Evolutionary conservation across 2,888 invertebrate species (phyloP), one percentile per base, ranked within the genome.

Genomic region (Brenthis ino): DNA sequence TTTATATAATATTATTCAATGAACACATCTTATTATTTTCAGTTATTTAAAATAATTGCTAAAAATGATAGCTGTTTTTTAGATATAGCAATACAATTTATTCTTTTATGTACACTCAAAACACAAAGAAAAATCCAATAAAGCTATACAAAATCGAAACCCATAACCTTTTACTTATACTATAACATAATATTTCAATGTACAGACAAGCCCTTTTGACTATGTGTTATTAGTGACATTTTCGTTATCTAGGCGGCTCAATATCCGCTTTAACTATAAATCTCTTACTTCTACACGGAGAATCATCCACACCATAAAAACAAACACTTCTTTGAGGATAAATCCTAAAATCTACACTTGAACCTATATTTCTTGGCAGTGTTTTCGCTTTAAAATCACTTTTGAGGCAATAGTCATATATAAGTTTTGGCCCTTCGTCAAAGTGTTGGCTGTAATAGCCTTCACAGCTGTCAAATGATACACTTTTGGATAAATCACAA

Each of bases 391-490:
- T 81, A 76, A 85, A 84, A 76, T 92, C 92, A 85, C 91, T 89
- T 77, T 93, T 93, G 2, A 91, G 77, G 77, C 88, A 92, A 63
- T 91, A 92, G 67, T 93, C 91, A 61, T 91, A 92, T 1, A 85
- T 82, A 0, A 88, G 54, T 70, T 82, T 87, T 69, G 89, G 89
- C 76, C 80, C 83, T 74, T 91, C 88, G n/a, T 88, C 83, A 61
- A 91, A 89, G 66, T 89, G 89, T 67, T 83, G 82, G 70, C 91
- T 91, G 61, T 91, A 92, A 16, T 92, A 91, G 0, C 89, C 89
- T 11, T 88, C 86, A 72, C 81, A 87, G 12, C 84, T 78, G 37
- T 90, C 85, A 47, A 91, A 87, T 1, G 85, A 83, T 60, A 87
- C 82, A 73, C 88, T 89, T 72, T 85, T 86, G 0, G 88, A 83